Evolutionary conservation across 1,140 invertebrate species (phyloP).

Genomic region (Brachionus paranguensis): DNA sequence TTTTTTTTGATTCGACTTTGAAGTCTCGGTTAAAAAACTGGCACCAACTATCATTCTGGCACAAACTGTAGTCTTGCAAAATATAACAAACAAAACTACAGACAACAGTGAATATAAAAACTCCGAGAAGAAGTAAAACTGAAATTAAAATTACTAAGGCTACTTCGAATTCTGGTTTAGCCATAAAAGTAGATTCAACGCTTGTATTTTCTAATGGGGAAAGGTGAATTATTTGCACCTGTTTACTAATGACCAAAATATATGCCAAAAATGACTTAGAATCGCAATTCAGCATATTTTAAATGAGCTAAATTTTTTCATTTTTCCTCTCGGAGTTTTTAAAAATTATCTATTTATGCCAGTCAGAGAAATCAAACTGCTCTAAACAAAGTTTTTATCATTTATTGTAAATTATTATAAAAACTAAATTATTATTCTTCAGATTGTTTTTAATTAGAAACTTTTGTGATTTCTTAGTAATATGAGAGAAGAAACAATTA

Average conservation of each 20-base stretch:
- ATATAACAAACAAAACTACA: background rate
- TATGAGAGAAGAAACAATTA: background rate
- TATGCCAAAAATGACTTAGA: background rate
- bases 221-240: background rate
- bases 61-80: background rate
- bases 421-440: background rate
- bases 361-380: background rate
- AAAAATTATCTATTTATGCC: background rate
- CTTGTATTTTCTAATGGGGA: background rate
- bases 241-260: background rate
- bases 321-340: background rate
- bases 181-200: background rate
- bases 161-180: background rate
- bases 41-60: conserved; percentile 20
- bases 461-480: background rate
- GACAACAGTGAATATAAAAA: background rate
- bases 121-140: background rate
- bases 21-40: conserved; percentile 9
- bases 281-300: background rate
- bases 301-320: background rate
- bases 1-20: background rate
- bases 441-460: background rate
- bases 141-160: background rate
- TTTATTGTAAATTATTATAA: background rate
- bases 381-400: background rate